Percentiles rank a stretch among this genome's conserved stretches.
Conservation (phyloP, 2,888 invertebrate species). For the Catocala nupta region DNA sequence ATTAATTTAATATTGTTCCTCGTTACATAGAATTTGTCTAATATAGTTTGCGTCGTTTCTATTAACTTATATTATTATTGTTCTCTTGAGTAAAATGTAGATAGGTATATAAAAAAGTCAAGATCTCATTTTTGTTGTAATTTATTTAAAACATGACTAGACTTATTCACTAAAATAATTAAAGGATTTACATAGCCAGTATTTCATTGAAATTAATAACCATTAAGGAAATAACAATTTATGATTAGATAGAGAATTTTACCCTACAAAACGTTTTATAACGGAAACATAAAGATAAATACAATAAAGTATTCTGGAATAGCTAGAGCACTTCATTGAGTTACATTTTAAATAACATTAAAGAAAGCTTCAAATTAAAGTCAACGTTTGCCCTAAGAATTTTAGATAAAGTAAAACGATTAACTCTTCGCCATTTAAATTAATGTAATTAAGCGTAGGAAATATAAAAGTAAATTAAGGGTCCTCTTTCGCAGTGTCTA, state of each 20-base stretch:
- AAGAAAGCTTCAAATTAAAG: constrained; percentile 8
- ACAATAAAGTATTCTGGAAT: background rate
- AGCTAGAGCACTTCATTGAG: constrained; percentile 1
- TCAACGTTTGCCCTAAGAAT: constrained; percentile 9
- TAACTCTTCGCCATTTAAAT: constrained; percentile 4
- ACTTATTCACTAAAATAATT: no score
- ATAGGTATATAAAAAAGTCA: no score
- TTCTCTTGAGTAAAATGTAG: no score
- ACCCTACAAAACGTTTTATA: background rate
- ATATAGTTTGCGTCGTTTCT: no score
- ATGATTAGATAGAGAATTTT: background rate
- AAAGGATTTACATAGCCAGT: no score
- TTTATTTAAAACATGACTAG: no score
- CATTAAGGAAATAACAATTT: no score
- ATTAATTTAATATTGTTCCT: no score
- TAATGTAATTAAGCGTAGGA: constrained; percentile 5
- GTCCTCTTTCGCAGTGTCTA: background rate
- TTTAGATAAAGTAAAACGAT: constrained; percentile 10
- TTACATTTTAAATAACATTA: constrained; percentile 13
- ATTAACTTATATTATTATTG: no score
- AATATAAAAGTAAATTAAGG: constrained; percentile 2
- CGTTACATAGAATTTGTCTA: no score
- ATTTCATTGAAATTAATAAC: no score
- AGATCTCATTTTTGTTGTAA: no score
- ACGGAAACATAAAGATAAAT: background rate